Evolutionary conservation across 2,113 vertebrate genomes (phyloP).

Genomic region (Antechinus stuartii): DNA sequence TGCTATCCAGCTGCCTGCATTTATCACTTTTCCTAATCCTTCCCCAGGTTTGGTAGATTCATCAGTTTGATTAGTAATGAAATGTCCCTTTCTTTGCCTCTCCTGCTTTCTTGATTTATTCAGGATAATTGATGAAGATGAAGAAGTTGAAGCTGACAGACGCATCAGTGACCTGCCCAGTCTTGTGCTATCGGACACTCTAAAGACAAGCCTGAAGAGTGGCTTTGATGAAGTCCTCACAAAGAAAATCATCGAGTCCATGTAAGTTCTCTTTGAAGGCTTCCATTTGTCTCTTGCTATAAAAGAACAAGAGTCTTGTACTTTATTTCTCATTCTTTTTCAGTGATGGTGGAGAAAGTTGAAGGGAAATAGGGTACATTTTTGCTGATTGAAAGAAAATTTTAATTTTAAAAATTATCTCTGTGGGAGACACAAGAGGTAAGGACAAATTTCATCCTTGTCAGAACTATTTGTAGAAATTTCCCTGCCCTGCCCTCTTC

Average conservation of each 20-base stretch:
- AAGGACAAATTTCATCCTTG: neutral
- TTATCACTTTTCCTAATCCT: neutral
- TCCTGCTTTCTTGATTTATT: slow-evolving; percentile 74
- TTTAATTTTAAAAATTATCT: too few relatives aligned
- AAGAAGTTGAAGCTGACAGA: slow-evolving; percentile 87
- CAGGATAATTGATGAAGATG: slow-evolving; percentile 89
- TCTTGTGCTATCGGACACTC: slow-evolving; percentile 86
- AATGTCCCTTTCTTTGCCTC: slow-evolving; percentile 61
- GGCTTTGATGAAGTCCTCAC: slow-evolving; percentile 87
- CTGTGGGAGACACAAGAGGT: too few relatives aligned
- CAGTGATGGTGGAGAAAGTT: too few relatives aligned
- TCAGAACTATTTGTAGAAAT: neutral
- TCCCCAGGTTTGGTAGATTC: neutral
- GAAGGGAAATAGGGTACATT: too few relatives aligned
- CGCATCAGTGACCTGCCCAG: slow-evolving; percentile 84
- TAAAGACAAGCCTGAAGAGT: slow-evolving; percentile 87
- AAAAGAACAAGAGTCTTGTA: neutral
- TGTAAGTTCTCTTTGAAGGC: slow-evolving; percentile 82
- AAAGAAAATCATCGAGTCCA: slow-evolving; percentile 89
- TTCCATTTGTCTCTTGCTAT: slow-evolving; percentile 43
- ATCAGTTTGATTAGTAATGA: neutral
- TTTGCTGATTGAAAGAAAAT: too few relatives aligned
- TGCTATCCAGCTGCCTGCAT: neutral
- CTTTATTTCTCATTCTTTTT: neutral
- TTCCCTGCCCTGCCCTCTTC: neutral